Base-by-base conservation (phyloP, 2,113 vertebrate species). In the Mungos mungo region DNA sequence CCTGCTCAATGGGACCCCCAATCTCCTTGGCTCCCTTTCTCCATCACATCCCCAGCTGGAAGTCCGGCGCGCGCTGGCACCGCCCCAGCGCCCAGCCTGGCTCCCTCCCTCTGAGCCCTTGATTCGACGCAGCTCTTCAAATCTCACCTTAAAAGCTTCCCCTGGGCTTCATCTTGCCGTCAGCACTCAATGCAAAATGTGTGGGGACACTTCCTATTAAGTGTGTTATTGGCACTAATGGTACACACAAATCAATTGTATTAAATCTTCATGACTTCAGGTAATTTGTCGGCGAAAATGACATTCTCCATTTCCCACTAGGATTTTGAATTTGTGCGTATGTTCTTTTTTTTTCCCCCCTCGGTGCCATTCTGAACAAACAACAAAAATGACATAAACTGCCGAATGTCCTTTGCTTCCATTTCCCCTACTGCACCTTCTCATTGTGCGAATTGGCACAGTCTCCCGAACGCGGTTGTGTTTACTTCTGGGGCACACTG, bases 181-280 rank as follows among this genome's bases (percentile, higher is more conserved):
- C 96, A 93, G 85, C 71, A 82, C 85, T 95, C 97, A 38, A 50
- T 94, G 96, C 91, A 96, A 95, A 96, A 81, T 95, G 96, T 96
- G 97, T 93, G 0, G 94, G 94, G 94, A 98, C 85, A 92, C 38
- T 94, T 80, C 76, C 93, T 88, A 97, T 89, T 97, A 95, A 93
- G 88, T 66, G 93, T 94, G 94, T 95, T 88, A 98, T 93, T 97
- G 98, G 93, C 94, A 91, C 97, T 93, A 96, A 98, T 68, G 86
- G 94, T 29, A 69, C 93, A 90, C n/a, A 93, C 23, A 86, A 97
- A 97, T 88, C 82, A 68, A 79, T 54, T 92, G 96, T 88, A 97
- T 96, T 97, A 83, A 95, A 96, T 97, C 98, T 97, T 72, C 66
- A 65, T 90, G 98, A 31, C 94, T 98, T 98, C 96, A 33, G 83